Base-by-base conservation (phyloP, 2,113 vertebrate genomes). In the Turdus rufiventris region DNA sequence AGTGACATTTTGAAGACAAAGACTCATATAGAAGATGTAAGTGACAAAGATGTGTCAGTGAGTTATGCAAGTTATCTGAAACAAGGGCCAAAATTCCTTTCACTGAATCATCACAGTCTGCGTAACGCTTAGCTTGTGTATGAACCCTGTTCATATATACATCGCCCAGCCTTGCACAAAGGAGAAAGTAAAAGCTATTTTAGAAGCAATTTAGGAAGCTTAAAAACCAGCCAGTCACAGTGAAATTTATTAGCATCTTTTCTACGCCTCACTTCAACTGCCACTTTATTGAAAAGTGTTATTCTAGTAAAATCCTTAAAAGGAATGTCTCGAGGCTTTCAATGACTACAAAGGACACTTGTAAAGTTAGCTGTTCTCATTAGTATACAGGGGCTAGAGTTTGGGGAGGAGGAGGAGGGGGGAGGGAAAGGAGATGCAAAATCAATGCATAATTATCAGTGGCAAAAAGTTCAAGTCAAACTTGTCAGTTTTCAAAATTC, bases 301-400 rank as follows among this genome's bases (percentile, higher is more conserved):
- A 93, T 96, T 96, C 95, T 91, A 96, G 95, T 96, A 95, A 97
- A 97, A 96, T 94, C 95, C 94, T 93, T 91, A 93, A 91, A 94
- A 95, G 82, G 91, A 96, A 95, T 92, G 95, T 93, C 95, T 94
- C 23, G 1, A 83, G 95, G 93, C 88, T 96, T 95, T 96, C 94
- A 94, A 40, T 80, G 91, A 88, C 91, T 95, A 96, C 93, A 96
- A 96, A 97, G 89, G 91, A 85, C 93, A 96, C 91, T 97, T 97
- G 91, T 90, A 96, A 96, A 96, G 94, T 96, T 96, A 90, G 95
- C 93, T 95, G 94, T 95, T 96, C 93, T 96, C 93, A 96, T 96
- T 95, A 96, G 93, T 95, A 95, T 88, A 96, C 79, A 87, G 88
- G 78, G 71, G 56, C 60, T 73, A 61, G 72, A 78, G 63, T 67